Evolutionary conservation across 2,113 vertebrate species (phyloP).

Genomic region (Hydrolagus affinis): DNA sequence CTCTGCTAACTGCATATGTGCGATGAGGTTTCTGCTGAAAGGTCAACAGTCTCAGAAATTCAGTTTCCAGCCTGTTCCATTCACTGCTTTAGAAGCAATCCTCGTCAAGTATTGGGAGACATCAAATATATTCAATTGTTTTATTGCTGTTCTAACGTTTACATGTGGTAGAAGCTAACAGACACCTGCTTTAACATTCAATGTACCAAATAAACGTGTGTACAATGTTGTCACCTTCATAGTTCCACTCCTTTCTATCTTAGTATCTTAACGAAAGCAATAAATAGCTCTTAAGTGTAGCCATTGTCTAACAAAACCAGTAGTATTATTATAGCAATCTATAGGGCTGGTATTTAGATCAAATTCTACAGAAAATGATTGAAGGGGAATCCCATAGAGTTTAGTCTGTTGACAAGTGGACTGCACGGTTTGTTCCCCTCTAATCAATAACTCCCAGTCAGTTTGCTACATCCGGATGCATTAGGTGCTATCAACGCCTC

Average conservation of each 20-base stretch:
- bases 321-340: background rate
- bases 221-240: too few relatives aligned
- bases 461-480: constrained; percentile 10
- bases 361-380: background rate
- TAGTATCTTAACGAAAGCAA: background rate
- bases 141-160: too few relatives aligned
- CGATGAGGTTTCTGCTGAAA: background rate
- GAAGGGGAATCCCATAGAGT: constrained; percentile 4
- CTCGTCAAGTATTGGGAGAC: background rate
- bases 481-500: constrained; percentile 27
- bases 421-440: background rate
- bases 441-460: constrained; percentile 26
- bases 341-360: too few relatives aligned
- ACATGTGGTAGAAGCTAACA: too few relatives aligned
- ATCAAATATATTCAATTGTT: background rate
- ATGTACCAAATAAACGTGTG: too few relatives aligned
- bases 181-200: too few relatives aligned
- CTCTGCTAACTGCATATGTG: too few relatives aligned
- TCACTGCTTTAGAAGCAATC: background rate
- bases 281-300: background rate
- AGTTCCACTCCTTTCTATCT: too few relatives aligned
- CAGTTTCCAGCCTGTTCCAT: background rate
- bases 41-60: background rate
- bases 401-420: background rate
- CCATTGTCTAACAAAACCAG: background rate